Conservation (phyloP, 1,140 invertebrate species). For the Drosophila malerkotliana region DNA sequence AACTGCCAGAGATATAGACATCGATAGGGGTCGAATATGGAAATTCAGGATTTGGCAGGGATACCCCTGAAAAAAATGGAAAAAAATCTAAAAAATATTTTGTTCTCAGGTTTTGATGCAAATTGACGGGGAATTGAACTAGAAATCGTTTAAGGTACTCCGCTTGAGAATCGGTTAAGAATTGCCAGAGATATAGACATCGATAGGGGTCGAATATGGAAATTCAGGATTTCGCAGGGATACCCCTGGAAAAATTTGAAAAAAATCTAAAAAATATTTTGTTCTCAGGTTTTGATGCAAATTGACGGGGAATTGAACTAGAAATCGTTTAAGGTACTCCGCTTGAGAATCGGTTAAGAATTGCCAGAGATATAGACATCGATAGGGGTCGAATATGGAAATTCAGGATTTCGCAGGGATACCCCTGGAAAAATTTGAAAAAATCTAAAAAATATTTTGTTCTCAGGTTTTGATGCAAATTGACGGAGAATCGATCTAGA, state of each 20-base stretch:
- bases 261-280: not conserved
- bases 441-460: too few species aligned
- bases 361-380: too few species aligned
- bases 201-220: not conserved
- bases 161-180: not conserved
- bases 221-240: too few species aligned
- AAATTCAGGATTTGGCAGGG: not conserved
- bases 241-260: too few species aligned
- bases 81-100: not conserved
- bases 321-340: too few species aligned
- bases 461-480: too few species aligned
- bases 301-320: not conserved
- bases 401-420: too few species aligned
- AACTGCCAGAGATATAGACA: not conserved
- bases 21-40: not conserved
- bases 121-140: not conserved
- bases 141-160: not conserved
- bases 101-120: not conserved
- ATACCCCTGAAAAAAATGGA: not conserved
- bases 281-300: too few species aligned
- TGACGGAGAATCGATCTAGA: too few species aligned
- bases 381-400: too few species aligned
- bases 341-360: too few species aligned
- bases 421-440: too few species aligned
- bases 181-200: not conserved